Evolutionary conservation across 2,797 vertebrate genomes (phyloP).

Genomic region (Labroides dimidiatus): DNA sequence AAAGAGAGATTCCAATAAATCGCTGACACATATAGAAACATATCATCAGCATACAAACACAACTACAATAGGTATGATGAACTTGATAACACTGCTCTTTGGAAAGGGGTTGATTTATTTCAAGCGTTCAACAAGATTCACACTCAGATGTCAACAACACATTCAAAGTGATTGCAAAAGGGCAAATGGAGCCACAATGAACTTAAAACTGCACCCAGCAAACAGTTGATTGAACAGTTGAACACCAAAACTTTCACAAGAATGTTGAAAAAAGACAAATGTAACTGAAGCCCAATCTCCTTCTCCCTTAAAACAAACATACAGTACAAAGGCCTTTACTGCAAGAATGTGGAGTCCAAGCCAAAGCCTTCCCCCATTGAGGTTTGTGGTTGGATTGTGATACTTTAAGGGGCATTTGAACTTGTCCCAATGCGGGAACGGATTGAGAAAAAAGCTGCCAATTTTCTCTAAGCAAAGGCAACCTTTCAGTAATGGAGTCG

Average conservation of each 20-base stretch:
- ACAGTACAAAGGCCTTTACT: slow-evolving; percentile 26
- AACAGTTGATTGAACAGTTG: slow-evolving; percentile 18
- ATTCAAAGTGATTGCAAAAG: neutral
- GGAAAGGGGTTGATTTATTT: too few relatives aligned
- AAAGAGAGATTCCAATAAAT: too few relatives aligned
- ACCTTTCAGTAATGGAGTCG: slow-evolving; percentile 43
- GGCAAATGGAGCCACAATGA: neutral
- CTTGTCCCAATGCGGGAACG: slow-evolving; percentile 20
- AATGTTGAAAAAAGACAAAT: slow-evolving; percentile 14
- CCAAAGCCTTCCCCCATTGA: slow-evolving; percentile 30
- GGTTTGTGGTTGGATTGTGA: slow-evolving; percentile 46
- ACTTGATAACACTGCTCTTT: too few relatives aligned
- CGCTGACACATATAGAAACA: too few relatives aligned
- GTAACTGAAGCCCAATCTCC: neutral
- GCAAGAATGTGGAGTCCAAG: slow-evolving; percentile 26
- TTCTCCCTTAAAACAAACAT: slow-evolving; percentile 7
- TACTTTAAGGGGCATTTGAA: slow-evolving; percentile 48
- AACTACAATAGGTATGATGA: too few relatives aligned
- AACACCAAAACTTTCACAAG: slow-evolving; percentile 22
- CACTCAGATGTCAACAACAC: too few relatives aligned
- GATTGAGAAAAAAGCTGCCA: slow-evolving; percentile 22
- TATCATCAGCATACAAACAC: too few relatives aligned
- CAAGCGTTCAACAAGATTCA: too few relatives aligned
- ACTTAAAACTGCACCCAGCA: slow-evolving; percentile 22
- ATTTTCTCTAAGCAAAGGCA: slow-evolving; percentile 34